Evolutionary conservation across 2,797 vertebrate species (phyloP), one percentile per base, ranked within the genome.

Genomic region (Sebastiscus tertius): DNA sequence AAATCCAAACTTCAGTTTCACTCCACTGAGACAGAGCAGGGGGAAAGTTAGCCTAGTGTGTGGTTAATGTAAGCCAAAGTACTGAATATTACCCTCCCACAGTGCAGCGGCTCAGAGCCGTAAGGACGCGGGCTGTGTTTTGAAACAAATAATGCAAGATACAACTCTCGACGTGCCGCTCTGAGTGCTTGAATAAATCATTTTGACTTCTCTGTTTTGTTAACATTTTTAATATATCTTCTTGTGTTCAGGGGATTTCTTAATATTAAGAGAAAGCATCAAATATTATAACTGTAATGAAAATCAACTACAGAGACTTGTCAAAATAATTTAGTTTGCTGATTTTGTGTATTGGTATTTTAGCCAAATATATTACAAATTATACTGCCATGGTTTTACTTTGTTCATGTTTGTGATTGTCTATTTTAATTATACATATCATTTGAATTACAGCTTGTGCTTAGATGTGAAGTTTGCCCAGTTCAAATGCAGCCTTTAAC

Each of bases 1-100:
- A 94, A 94, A 94, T 93, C 91, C 82, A 94, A 95, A 95, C 93
- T 94, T 93, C 83, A 88, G 90, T 92, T 92, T 94, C 90, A 92
- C 91, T 95, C 93, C 92, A 87, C 91, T 89, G 93, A 94, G 93
- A 95, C 92, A 87, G 92, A 93, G 90, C 92, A 93, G 88, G 87
- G 87, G 90, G 83, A 92, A 92, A 93, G 92, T 94, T 93, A 93
- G 92, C 92, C 87, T 87, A 88, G 94, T 94, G 94, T 93, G 93
- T 93, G 92, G 93, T 93, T 94, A 94, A 94, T 94, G 93, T 94
- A 93, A 94, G 92, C 92, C 92, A 90, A 93, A 94, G 93, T 79
- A 94, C 92, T 93, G 93, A 92, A 89, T 95, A 93, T 94, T 94
- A 95, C 93, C 92, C 93, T 94, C 93, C 93, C 93, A 93, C 91